Percentiles rank a stretch among this genome's conserved stretches.
These are phyloP conservation scores for Pampus argenteus DNA, from an alignment of 2,797 vertebrate genomes.

Conservation along the genomic window DNA sequence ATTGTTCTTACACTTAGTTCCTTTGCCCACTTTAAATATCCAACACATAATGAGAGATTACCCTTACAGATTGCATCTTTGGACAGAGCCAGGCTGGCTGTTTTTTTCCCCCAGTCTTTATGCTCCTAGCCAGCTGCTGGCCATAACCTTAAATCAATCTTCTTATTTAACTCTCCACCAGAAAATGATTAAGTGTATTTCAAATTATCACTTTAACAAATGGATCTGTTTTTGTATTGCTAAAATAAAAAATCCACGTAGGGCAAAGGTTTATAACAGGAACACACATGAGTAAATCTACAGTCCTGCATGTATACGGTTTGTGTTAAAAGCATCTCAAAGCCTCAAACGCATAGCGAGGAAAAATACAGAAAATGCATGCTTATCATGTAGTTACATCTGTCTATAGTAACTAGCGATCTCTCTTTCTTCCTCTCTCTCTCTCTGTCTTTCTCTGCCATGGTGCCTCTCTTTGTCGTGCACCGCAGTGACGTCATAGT, in stretches of 20 bases:
- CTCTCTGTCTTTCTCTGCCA: conserved; percentile 39
- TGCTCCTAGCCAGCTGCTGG: too few relatives aligned
- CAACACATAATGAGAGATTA: not conserved
- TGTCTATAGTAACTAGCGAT: conserved; percentile 19
- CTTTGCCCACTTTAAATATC: not conserved
- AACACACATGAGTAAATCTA: not conserved
- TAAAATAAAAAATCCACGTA: not conserved
- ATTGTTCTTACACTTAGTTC: not conserved
- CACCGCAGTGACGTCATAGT: conserved; percentile 80
- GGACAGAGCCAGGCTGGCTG: too few relatives aligned
- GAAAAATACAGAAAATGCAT: not conserved
- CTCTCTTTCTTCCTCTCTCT: conserved; percentile 1
- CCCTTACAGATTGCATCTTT: not conserved
- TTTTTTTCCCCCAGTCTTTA: not conserved
- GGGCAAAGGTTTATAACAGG: not conserved
- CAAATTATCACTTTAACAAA: not conserved
- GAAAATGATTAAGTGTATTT: not conserved
- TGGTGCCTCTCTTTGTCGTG: conserved; percentile 65
- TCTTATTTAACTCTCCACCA: not conserved
- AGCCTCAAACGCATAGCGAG: not conserved
- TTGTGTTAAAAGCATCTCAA: not conserved
- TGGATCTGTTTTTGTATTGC: not conserved
- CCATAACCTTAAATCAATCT: not conserved
- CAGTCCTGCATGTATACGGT: not conserved
- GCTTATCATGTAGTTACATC: conserved; percentile 18